These are phyloP conservation scores for Panthera leo DNA, from an alignment of 2,113 vertebrate species.

Conservation along the genomic window DNA sequence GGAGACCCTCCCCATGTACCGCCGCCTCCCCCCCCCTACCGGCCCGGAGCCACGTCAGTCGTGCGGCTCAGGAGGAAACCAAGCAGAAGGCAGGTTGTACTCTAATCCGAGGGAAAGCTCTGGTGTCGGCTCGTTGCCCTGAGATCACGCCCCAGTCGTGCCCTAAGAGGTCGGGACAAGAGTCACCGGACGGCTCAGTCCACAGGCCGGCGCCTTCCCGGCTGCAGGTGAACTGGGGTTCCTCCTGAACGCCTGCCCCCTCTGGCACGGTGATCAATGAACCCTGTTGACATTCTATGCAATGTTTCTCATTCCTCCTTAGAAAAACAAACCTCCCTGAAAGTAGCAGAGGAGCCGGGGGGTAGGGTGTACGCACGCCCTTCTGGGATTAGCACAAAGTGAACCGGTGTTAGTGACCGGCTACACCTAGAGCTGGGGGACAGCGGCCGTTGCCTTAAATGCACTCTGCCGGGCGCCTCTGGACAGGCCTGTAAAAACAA, in stretches of 20 bases:
- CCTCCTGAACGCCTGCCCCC: not conserved
- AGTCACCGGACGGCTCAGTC: not conserved
- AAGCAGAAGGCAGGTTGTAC: not conserved
- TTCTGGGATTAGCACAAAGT: not conserved
- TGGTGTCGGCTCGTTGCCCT: fast-evolving
- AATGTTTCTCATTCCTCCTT: not conserved
- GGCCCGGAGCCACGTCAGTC: not conserved
- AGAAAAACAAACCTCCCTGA: not conserved
- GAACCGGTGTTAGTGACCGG: not conserved
- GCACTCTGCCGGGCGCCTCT: not conserved
- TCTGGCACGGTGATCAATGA: not conserved
- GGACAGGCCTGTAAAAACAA: not conserved
- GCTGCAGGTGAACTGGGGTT: not conserved
- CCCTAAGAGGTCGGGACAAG: not conserved
- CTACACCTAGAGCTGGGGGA: not conserved
- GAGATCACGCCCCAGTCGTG: not conserved
- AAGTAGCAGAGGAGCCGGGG: not conserved
- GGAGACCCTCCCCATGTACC: not conserved
- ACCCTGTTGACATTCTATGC: constrained; percentile 2
- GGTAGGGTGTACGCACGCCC: not conserved
- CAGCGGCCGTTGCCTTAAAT: constrained; percentile 43
- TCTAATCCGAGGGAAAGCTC: not conserved
- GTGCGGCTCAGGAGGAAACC: not conserved
- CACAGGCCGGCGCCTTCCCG: not conserved
- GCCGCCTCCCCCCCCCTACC: not conserved